Percentiles rank a stretch among this genome's conserved stretches.
Evolutionary conservation across 2,797 vertebrate species (phyloP).

Genomic region (Lacerta viridis): DNA sequence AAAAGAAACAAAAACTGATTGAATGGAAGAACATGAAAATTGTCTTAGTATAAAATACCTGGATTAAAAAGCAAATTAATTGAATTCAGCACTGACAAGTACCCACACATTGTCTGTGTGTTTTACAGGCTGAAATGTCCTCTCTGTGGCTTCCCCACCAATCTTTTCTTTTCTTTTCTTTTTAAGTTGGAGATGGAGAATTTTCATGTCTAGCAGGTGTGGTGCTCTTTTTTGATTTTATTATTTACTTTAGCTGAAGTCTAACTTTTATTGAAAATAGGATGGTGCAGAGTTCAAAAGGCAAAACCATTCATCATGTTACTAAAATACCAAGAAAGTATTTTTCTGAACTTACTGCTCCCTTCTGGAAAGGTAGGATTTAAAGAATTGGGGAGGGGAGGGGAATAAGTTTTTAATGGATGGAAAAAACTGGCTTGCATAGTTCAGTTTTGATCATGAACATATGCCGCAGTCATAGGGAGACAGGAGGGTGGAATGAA

Average conservation of each 20-base stretch:
- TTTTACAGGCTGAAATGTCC: not conserved
- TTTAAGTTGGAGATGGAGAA: conserved; percentile 29
- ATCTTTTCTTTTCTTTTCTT: not conserved
- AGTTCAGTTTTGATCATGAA: conserved; percentile 47
- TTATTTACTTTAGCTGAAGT: conserved; percentile 41
- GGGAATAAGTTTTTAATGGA: conserved; percentile 39
- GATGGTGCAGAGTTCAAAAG: conserved; percentile 44
- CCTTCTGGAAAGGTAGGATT: conserved; percentile 53
- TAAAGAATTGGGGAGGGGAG: not conserved
- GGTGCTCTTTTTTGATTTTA: conserved; percentile 29
- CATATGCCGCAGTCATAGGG: conserved; percentile 33
- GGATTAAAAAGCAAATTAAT: conserved; percentile 26
- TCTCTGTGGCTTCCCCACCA: not conserved
- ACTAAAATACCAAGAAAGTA: conserved; percentile 61
- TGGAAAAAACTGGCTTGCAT: conserved; percentile 14
- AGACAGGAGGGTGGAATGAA: conserved; percentile 16
- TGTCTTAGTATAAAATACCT: conserved; percentile 25
- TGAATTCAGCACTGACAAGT: conserved; percentile 22
- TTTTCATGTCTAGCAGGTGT: not conserved
- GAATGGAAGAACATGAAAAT: not conserved
- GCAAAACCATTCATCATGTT: conserved; percentile 48
- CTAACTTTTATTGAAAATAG: conserved; percentile 32
- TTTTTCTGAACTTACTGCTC: conserved; percentile 49
- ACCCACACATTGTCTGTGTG: not conserved
- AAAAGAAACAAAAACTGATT: not conserved